phyloP scores from a whole-genome alignment of 2,113 vertebrate genomes.

The Odontesthes bonariensis region DNA sequence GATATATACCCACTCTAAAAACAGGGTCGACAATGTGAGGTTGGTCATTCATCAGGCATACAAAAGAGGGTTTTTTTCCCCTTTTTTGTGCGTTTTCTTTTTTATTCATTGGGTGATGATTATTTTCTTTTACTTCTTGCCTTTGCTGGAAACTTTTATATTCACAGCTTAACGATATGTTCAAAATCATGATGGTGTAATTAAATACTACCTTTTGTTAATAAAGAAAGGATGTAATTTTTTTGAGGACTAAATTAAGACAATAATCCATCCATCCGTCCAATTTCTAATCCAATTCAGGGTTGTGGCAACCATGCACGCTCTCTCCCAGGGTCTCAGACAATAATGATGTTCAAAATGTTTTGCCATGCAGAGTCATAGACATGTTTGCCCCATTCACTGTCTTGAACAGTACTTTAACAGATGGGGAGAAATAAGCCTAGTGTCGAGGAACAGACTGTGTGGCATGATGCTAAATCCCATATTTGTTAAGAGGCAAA shows the following conservation, averaged over 20 bases:
- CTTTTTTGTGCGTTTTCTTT: constrained; percentile 7
- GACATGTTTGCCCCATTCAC: constrained; percentile 7
- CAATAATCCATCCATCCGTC: no score
- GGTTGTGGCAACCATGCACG: no score
- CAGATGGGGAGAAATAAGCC: constrained; percentile 52
- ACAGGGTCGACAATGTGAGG: not conserved
- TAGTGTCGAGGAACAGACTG: constrained; percentile 48
- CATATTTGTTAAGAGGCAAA: constrained; percentile 37
- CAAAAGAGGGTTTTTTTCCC: not conserved
- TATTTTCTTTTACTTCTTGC: constrained; percentile 3
- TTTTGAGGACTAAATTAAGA: not conserved
- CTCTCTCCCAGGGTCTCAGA: no score
- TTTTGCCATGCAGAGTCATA: constrained; percentile 1
- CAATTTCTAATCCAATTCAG: no score
- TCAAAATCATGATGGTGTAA: not conserved
- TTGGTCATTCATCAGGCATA: constrained; percentile 10
- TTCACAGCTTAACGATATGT: no score
- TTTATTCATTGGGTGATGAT: not conserved
- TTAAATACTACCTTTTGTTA: not conserved
- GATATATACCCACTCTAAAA: constrained; percentile 8
- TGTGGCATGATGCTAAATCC: constrained; percentile 53
- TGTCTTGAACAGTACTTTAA: constrained; percentile 26
- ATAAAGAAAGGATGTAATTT: not conserved
- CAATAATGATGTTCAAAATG: not conserved
- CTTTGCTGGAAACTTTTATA: not conserved